Percentiles rank a stretch among this genome's conserved stretches.
These are phyloP conservation scores for Fistularia tabacaria DNA, from an alignment of 2,797 vertebrate species.

Conservation along the genomic window DNA sequence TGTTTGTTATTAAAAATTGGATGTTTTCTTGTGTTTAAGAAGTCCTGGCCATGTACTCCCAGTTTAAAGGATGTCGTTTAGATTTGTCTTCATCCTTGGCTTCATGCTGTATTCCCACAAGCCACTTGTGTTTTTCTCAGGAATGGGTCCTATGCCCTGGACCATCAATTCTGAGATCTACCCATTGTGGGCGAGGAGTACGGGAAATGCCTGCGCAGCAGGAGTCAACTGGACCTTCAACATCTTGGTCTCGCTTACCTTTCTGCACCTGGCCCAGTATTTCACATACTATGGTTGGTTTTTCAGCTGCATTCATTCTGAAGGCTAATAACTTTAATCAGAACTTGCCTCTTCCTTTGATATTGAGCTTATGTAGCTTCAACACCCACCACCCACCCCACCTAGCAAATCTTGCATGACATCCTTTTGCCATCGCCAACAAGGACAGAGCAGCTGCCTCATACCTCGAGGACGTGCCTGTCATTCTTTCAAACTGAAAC, in stretches of 20 bases:
- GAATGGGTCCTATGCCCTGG: conserved; percentile 99
- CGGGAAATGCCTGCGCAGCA: conserved; percentile 93
- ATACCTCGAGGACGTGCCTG: conserved; percentile 4
- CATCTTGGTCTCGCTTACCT: conserved; percentile 91
- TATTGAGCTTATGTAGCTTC: no score
- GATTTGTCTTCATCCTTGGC: background rate
- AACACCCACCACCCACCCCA: background rate
- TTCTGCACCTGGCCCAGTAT: conserved; percentile 91
- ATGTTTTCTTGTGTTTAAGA: no score
- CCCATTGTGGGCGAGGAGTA: conserved; percentile 96
- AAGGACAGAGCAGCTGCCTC: conserved; percentile 5
- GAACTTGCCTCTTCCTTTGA: no score
- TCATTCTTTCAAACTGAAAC: background rate
- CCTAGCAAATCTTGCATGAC: background rate
- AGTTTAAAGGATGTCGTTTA: background rate
- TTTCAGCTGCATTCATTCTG: background rate
- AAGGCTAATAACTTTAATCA: no score
- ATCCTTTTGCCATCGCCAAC: background rate
- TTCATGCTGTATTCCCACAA: no score
- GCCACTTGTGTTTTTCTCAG: conserved; percentile 56
- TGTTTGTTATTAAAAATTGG: no score
- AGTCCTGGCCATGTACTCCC: no score
- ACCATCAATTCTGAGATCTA: conserved; percentile 99
- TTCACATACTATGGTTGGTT: conserved; percentile 92
- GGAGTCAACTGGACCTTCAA: conserved; percentile 98